Evolutionary conservation across 2,888 invertebrate genomes (phyloP).

Genomic region (Vannuccia rotundouncinata): DNA sequence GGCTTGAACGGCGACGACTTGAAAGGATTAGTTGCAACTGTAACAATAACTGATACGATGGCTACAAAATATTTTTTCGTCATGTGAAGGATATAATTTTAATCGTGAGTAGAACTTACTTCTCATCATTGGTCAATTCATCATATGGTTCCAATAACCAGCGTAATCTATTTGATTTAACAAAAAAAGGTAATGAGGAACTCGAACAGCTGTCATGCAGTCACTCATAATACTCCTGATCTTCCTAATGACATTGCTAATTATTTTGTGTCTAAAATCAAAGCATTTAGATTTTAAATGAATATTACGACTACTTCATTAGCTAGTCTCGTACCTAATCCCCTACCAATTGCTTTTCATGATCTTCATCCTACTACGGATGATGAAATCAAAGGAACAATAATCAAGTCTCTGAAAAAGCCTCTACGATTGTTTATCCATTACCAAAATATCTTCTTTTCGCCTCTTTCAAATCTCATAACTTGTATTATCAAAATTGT

Average conservation of each 20-base stretch:
- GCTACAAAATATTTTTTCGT: conserved; percentile 10
- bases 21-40: background rate
- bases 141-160: conserved; percentile 10
- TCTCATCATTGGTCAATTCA: background rate
- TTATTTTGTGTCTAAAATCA: conserved; percentile 16
- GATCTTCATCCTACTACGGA: conserved; percentile 1
- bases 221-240: background rate
- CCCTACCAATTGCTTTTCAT: conserved; percentile 2
- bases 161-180: conserved; percentile 5
- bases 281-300: conserved; percentile 8
- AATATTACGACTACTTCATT: background rate
- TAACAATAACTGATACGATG: background rate
- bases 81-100: background rate
- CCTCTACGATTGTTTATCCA: background rate
- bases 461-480: background rate
- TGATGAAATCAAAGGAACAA: background rate
- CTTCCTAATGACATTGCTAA: background rate
- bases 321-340: background rate
- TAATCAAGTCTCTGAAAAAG: background rate
- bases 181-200: background rate
- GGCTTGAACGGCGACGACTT: conserved; percentile 1
- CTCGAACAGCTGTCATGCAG: background rate
- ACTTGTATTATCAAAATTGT: background rate
- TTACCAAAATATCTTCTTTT: conserved; percentile 17
- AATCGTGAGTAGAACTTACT: background rate